Conservation (phyloP, 1,140 invertebrate genomes). For the Adelges cooleyi region DNA sequence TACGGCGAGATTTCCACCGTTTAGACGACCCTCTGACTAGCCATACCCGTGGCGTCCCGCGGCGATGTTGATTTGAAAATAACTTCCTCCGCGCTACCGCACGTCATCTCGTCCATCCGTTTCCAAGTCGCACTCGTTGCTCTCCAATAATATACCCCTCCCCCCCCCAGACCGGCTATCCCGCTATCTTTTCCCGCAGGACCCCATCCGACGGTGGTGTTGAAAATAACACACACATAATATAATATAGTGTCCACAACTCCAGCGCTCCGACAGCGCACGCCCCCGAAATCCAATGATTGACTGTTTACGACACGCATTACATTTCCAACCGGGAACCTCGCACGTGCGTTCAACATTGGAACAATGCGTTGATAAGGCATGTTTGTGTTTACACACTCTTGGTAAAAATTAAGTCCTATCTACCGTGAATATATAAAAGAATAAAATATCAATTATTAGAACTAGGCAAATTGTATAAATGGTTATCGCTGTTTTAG, state of each 20-base stretch:
- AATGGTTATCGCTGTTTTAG: no score
- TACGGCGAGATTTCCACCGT: background rate
- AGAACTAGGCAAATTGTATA: no score
- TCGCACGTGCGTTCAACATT: no score
- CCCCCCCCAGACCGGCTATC: background rate
- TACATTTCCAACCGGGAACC: background rate
- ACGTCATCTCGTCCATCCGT: background rate
- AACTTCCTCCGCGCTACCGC: constrained; percentile 9
- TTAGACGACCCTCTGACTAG: constrained; percentile 16
- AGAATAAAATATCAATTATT: no score
- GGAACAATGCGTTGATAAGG: no score
- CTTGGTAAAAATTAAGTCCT: no score
- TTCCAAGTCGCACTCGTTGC: background rate
- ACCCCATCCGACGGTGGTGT: background rate
- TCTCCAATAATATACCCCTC: no score
- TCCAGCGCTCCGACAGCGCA: background rate
- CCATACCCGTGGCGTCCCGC: constrained; percentile 8
- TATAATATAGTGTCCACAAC: constrained; percentile 21
- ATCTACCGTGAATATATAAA: no score
- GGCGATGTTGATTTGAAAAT: constrained; percentile 28
- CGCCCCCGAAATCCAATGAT: constrained; percentile 25
- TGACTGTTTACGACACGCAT: constrained; percentile 22
- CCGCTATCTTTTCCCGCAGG: background rate
- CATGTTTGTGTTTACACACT: no score
- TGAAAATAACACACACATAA: constrained; percentile 25